Base-by-base conservation (phyloP, 35 echinoderm and acorn worm species). In the Diadema setosum region DNA sequence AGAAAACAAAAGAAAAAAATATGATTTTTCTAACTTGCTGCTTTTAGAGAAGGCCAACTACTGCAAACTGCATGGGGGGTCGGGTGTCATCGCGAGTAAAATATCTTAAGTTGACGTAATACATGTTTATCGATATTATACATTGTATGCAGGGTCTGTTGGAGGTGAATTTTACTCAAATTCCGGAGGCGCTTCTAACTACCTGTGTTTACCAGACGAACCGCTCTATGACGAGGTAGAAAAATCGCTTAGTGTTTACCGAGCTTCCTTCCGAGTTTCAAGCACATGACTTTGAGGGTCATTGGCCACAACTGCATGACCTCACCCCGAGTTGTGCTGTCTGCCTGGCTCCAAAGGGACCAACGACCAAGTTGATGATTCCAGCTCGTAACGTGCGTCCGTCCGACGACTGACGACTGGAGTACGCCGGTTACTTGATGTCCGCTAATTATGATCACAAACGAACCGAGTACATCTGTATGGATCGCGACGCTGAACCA, bases 141-240 rank as follows among this genome's bases (percentile, higher is more conserved):
- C 25, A 16, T 12, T 70, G 29, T 27, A 8, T 70, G 16, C 70
- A 84, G 89, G 89, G 70, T 44, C 36, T 12, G 48, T 43, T 12
- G 89, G 23, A 27, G 89, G 89, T 5, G 61, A 60, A 57, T 70
- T 84, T 40, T 91, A 86, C 55, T 42, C 64, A 0, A 81, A 91
- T 27, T 75, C 64, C 26, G 89, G 89, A 21, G 86, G 89, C 45
- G 89, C 80, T 14, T 48, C 89, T n/a, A 91, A 86, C 34, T 91
- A 86, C 55, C 45, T 86, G 9, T 91, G 89, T 59, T 8, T 91
- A 32, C 89, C 89, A 7, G 58, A 75, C 2, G 83, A 86, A 3
- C 89, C 89, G 20, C 85, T 91, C n/a, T 91, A 91, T 24, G 89
- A 85, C 78, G 83, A 49, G 52, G 58, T 81, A 5, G 83, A 81